phyloP scores from a whole-genome alignment of 2,888 invertebrate genomes.

The Dryococelus australis region DNA sequence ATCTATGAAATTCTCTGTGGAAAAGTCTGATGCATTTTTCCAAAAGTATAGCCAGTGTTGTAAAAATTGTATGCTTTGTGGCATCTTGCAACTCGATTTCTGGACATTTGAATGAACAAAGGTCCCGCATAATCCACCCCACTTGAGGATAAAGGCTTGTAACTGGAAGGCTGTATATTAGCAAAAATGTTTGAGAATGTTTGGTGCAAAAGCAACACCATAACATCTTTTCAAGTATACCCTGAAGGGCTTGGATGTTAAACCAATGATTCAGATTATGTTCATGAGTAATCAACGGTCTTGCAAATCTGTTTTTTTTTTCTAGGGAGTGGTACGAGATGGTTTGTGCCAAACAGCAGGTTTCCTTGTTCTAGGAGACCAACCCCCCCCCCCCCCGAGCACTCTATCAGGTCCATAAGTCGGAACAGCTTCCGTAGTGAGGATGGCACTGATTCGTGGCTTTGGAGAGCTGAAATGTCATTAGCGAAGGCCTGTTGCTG shows the following conservation, averaged over 20 bases:
- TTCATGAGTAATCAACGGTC: not conserved
- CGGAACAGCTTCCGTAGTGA: no score
- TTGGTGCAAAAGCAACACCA: not conserved
- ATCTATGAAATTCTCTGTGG: not conserved
- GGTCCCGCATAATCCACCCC: not conserved
- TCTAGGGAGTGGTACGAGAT: not conserved
- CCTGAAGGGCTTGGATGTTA: not conserved
- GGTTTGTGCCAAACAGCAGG: not conserved
- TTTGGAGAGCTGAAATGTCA: no score
- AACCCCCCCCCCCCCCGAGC: no score
- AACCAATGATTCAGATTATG: not conserved
- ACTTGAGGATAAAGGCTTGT: not conserved
- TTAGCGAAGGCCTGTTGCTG: no score
- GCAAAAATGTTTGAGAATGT: not conserved
- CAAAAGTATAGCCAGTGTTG: not conserved
- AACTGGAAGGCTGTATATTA: not conserved
- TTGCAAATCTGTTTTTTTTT: not conserved
- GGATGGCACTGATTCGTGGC: no score
- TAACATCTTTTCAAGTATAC: not conserved
- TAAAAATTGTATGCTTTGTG: not conserved
- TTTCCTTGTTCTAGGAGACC: no score
- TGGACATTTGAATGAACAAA: not conserved
- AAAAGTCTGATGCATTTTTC: not conserved
- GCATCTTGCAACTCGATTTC: not conserved
- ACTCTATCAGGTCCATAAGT: no score